phyloP scores from a whole-genome alignment of 2,113 vertebrate species.

The Variabilichromis moorii region DNA sequence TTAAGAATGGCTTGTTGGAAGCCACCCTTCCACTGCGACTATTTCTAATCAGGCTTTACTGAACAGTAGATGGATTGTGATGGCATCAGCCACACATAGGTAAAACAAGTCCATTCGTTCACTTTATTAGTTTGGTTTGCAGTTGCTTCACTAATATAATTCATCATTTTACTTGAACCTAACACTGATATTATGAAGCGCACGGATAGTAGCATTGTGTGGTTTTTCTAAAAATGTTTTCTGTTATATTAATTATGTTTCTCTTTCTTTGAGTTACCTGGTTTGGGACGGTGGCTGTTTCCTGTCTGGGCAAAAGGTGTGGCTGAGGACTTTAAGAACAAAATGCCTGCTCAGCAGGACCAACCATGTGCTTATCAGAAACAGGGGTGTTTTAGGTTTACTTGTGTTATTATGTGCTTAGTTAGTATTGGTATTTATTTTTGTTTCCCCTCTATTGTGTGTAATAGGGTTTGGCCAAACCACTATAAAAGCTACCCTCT shows the following conservation, averaged over 20 bases:
- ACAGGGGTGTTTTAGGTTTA: not conserved
- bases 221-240: not conserved
- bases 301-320: not conserved
- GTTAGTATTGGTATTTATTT: not conserved
- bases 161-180: not conserved
- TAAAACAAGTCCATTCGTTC: not conserved
- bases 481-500: not conserved
- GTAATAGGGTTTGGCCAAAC: not conserved
- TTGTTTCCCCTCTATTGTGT: not conserved
- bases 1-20: not conserved
- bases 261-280: not conserved
- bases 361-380: not conserved
- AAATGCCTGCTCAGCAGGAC: not conserved
- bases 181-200: not conserved
- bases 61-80: not conserved
- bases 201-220: not conserved
- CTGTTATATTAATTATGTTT: not conserved
- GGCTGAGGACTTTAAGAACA: not conserved
- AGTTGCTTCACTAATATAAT: not conserved
- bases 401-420: not conserved
- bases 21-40: not conserved
- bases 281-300: not conserved
- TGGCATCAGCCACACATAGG: not conserved
- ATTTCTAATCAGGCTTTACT: not conserved
- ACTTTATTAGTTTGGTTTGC: not conserved